Percentiles rank a stretch among this genome's conserved stretches.
These are phyloP conservation scores for Xyliphius kryptos DNA, from an alignment of 2,113 vertebrate genomes.

Conservation along the genomic window DNA sequence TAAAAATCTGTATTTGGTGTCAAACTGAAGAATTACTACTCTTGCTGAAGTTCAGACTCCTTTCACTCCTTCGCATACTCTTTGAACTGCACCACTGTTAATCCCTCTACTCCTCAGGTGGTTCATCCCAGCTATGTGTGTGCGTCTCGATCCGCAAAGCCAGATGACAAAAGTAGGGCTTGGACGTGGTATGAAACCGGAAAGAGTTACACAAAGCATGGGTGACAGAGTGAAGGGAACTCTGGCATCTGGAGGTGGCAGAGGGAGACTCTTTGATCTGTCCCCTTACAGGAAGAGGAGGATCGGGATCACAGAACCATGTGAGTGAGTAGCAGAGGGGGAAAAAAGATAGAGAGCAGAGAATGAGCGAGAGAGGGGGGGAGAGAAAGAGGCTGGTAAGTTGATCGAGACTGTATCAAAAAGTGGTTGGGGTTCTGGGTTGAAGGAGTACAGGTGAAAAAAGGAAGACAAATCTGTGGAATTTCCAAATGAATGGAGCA, in stretches of 20 bases:
- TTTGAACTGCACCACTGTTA: conserved; percentile 26
- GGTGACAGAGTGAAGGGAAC: conserved; percentile 39
- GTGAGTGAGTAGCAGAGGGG: conserved; percentile 11
- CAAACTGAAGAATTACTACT: conserved; percentile 4
- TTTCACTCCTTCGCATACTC: conserved; percentile 10
- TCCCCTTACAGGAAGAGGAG: conserved; percentile 33
- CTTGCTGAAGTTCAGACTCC: conserved; percentile 4
- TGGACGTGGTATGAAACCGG: conserved; percentile 41
- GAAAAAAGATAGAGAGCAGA: conserved; percentile 12
- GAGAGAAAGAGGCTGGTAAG: neutral
- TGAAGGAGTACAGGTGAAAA: conserved; percentile 43
- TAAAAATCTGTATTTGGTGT: no score
- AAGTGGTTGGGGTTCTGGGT: no score
- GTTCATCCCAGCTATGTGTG: conserved; percentile 24
- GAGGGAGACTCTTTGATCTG: conserved; percentile 41
- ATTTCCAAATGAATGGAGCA: conserved; percentile 73
- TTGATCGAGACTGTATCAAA: no score
- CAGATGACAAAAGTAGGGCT: conserved; percentile 39
- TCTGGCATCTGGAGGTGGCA: conserved; percentile 36
- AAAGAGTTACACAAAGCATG: conserved; percentile 44
- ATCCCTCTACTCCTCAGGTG: conserved; percentile 37
- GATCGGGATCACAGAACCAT: conserved; percentile 17
- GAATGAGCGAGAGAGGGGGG: conserved; percentile 18
- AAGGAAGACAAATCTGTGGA: conserved; percentile 53
- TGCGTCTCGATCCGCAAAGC: conserved; percentile 6